A percentile compares a stretch with the other conserved stretches of the same genome.
Evolutionary conservation across 2,113 vertebrate species (phyloP).

Genomic region (Odocoileus virginianus): DNA sequence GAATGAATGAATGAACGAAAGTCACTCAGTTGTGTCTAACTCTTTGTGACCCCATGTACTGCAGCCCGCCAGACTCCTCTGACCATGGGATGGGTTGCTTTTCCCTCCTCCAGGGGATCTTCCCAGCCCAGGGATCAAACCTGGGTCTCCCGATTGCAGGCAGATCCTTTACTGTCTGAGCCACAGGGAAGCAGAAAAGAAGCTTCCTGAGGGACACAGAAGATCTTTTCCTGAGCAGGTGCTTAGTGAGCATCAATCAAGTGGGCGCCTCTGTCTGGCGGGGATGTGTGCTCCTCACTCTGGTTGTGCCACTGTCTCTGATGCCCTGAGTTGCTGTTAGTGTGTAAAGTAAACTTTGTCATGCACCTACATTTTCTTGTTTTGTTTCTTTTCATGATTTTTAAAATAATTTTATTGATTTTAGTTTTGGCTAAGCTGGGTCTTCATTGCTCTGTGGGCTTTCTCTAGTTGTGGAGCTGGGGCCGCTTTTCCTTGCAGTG

Average conservation of each 20-base stretch:
- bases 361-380: neutral
- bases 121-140: neutral
- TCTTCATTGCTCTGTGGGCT: neutral
- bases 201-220: neutral
- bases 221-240: neutral
- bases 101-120: neutral
- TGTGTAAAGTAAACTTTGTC: neutral
- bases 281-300: rapidly evolving
- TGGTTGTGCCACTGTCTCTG: neutral
- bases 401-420: neutral
- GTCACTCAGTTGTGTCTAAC: neutral
- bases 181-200: neutral
- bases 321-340: neutral
- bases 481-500: neutral
- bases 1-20: neutral
- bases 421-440: neutral
- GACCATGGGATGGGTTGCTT: neutral
- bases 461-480: neutral
- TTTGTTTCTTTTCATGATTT: neutral
- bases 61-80: neutral
- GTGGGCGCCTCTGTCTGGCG: too few species aligned
- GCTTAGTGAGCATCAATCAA: neutral
- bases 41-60: neutral
- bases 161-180: neutral
- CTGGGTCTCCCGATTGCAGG: neutral